Base-by-base conservation (phyloP, 2,113 vertebrate genomes). In the Oreamnos americanus region DNA sequence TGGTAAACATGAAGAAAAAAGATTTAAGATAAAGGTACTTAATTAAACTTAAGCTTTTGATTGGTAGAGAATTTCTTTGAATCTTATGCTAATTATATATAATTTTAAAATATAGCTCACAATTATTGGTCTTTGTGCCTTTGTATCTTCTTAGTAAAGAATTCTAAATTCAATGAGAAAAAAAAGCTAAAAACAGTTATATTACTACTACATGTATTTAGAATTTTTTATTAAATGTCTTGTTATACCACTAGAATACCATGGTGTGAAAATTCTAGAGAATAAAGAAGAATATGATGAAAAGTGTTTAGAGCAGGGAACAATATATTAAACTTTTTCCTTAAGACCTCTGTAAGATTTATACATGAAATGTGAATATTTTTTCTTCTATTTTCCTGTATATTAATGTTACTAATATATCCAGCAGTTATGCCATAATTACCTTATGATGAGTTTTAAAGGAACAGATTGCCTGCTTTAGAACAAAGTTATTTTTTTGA, bases 311-410 rank as follows among this genome's bases (percentile, higher is more conserved):
- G 23, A 92, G 21, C 60, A 94, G n/a, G 30, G 23, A 83, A 86
- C 8, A 76, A n/a, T 82, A 83, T 67, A 19, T 33, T 91, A 43
- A 64, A 47, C 4, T 43, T 98, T 86, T 71, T 58, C 78, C 95
- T 97, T 86, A 76, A 53, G 26, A 71, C 53, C 86, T 91, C 85
- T 87, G 2, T 92, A 67, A 96, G 76, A 93, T 97, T 97, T 96
- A 36, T 82, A 81, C 91, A 87, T 87, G 25, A 97, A 89, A 82
- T 62, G 9, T 83, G 30, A 94, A 26, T 86, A 45, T 92, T 84
- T 89, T 96, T 95, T 81, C 28, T 96, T 81, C 23, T 81, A 9
- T 83, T 96, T 96, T 2, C 84, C 9, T 87, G 2, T 76, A 47
- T 82, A 60, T 85, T 76, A 62, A 49, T 85, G 9, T 82, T 96